These are phyloP conservation scores for Augochlora pura DNA, from an alignment of 1,140 invertebrate genomes.

Conservation along the genomic window DNA sequence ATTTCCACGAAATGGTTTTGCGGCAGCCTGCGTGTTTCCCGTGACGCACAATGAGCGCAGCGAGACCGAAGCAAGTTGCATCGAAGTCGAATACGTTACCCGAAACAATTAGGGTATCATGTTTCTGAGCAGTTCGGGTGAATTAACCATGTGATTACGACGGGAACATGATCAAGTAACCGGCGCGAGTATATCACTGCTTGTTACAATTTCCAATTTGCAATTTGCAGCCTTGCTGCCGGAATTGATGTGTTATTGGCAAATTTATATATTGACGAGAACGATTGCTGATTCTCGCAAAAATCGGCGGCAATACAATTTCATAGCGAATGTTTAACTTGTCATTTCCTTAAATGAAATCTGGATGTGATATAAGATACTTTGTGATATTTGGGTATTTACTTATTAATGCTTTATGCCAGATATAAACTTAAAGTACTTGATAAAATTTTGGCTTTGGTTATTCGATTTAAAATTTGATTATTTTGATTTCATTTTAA, in stretches of 20 bases:
- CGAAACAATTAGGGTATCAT: conserved; percentile 1
- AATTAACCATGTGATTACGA: conserved; percentile 1
- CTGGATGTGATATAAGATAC: no score
- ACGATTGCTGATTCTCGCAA: no score
- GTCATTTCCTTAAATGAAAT: no score
- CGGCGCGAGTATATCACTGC: not conserved
- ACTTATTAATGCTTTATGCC: no score
- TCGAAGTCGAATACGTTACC: not conserved
- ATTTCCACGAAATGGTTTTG: not conserved
- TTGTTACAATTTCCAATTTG: not conserved
- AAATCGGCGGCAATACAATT: no score
- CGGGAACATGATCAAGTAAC: not conserved
- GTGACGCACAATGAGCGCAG: not conserved
- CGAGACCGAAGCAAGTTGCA: not conserved
- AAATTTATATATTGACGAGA: no score
- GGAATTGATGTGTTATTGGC: not conserved
- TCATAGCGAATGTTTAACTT: no score
- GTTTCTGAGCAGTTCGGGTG: conserved; percentile 3
- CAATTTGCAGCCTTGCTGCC: not conserved
- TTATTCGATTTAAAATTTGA: no score
- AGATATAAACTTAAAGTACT: no score
- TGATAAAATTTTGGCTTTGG: no score
- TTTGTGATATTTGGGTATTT: no score
- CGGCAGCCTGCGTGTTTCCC: not conserved
- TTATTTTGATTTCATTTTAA: no score